Conservation (phyloP, 2,888 invertebrate genomes). For the Phorcus lineatus region DNA sequence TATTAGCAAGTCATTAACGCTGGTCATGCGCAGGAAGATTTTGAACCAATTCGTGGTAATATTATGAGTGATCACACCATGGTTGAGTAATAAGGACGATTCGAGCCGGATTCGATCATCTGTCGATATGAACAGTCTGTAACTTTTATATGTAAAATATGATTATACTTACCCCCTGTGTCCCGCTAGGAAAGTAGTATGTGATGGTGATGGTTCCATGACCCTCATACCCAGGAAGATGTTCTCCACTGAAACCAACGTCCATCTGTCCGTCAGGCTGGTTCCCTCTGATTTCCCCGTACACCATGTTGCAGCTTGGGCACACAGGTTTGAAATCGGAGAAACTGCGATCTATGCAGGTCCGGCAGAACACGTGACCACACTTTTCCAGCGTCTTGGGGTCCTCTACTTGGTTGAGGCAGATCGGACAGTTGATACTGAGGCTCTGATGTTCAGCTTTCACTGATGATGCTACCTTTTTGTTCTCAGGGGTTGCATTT, state of each 20-base stretch:
- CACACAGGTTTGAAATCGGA: slow-evolving; percentile 54
- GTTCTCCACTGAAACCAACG: neutral
- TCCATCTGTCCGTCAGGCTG: slow-evolving; percentile 66
- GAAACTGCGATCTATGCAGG: slow-evolving; percentile 60
- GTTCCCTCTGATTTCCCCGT: slow-evolving; percentile 60
- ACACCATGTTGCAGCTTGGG: slow-evolving; percentile 61
- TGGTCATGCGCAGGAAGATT: no score
- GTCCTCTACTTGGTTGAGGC: slow-evolving; percentile 46
- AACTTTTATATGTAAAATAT: neutral
- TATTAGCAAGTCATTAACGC: no score
- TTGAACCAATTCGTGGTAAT: no score
- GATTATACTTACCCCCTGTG: slow-evolving; percentile 54
- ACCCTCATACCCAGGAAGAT: slow-evolving; percentile 43
- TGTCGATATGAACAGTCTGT: no score
- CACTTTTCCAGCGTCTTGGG: slow-evolving; percentile 48
- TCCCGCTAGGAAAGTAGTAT: slow-evolving; percentile 70
- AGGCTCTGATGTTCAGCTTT: neutral
- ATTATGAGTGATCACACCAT: no score
- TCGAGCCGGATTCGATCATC: no score
- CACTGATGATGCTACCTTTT: no score
- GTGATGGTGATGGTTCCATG: slow-evolving; percentile 49
- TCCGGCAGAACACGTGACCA: slow-evolving; percentile 62
- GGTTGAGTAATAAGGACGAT: no score
- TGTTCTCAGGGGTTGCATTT: no score
- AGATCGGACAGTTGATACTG: slow-evolving; percentile 52